Evolutionary conservation across 1,140 invertebrate genomes (phyloP), one percentile per base, ranked within the genome.

Genomic region (Caenorhabditis remanei): DNA sequence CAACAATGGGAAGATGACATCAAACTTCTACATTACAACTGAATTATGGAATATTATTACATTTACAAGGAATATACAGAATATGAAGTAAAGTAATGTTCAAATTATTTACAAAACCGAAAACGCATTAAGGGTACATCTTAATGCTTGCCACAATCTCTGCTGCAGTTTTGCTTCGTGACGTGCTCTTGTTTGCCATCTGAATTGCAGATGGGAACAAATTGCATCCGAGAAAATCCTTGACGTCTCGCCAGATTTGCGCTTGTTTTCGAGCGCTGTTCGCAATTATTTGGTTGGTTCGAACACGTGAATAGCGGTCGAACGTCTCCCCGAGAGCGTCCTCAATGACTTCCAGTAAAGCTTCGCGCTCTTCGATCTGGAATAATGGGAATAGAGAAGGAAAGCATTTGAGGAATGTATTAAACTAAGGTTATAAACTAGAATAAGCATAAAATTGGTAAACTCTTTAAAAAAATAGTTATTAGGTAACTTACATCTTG

Each of bases 241-340:
- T 89, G 40, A 88, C 86, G 67, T 89, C 88, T 21, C 84, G 61
- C 88, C 88, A 89, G 21, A 89, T 88, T 82, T 88, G 87, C 14
- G 88, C 87, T 84, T 89, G 88, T 88, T 89, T 89, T 24, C 85
- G 79, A 43, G 88, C 88, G 43, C 83, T 86, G 32, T 85, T 84
- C 55, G 87, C 87, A 32, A 89, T 89, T 46, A 88, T 75, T 48
- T 89, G 88, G 61, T 88, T 88, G 32, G 87, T 85, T 71, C 85
- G 65, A 19, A 85, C 48, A 24, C 88, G 65, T 32, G 88, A 89
- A 53, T 89, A 89, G 14, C 84, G 63, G 67, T 89, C 88, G 41
- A 89, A 85, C 11, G 88, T 89, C 79, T 89, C 88, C 4, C 61
- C 86, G 19, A 89, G 84, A 46, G 88, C 88, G 43, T 86, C 84